Conservation (phyloP, 2,888 invertebrate genomes). For the Leptarthrus brevirostris region DNA sequence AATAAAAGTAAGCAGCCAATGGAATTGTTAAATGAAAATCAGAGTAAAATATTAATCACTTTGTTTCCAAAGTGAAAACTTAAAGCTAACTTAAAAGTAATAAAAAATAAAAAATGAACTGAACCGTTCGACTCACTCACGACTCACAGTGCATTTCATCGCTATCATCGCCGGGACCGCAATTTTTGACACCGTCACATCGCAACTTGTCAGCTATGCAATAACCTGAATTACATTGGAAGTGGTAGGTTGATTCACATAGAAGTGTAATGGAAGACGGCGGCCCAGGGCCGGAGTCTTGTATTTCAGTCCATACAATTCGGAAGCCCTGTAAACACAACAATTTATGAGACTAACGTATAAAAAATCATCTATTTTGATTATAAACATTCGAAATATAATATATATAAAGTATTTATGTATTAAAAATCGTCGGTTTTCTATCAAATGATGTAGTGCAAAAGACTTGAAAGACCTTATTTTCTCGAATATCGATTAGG, state of each 20-base stretch:
- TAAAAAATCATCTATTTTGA: too few species aligned
- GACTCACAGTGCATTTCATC: constrained; percentile 69
- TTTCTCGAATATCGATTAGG: too few species aligned
- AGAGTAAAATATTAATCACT: constrained; percentile 52
- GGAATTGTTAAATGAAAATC: constrained; percentile 53
- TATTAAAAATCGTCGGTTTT: too few species aligned
- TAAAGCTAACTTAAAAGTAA: constrained; percentile 45
- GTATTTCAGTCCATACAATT: constrained; percentile 94
- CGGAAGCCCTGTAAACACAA: constrained; percentile 78
- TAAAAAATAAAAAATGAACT: constrained; percentile 65
- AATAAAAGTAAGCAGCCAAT: constrained; percentile 52
- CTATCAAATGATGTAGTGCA: too few species aligned
- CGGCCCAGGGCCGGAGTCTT: constrained; percentile 71
- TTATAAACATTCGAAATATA: too few species aligned
- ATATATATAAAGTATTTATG: too few species aligned
- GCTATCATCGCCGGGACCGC: constrained; percentile 70
- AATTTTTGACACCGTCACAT: constrained; percentile 86
- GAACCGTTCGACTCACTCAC: constrained; percentile 70
- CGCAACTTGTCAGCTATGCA: constrained; percentile 83
- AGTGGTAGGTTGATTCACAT: constrained; percentile 73
- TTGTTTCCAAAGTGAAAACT: neutral
- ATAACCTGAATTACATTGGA: constrained; percentile 79
- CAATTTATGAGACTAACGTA: constrained; percentile 10
- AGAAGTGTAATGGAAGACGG: constrained; percentile 64
- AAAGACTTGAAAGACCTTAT: too few species aligned